A percentile compares a stretch with the other conserved stretches of the same genome.
Conservation (phyloP, 2,113 vertebrate genomes). For the Sceloporus tristichus region DNA sequence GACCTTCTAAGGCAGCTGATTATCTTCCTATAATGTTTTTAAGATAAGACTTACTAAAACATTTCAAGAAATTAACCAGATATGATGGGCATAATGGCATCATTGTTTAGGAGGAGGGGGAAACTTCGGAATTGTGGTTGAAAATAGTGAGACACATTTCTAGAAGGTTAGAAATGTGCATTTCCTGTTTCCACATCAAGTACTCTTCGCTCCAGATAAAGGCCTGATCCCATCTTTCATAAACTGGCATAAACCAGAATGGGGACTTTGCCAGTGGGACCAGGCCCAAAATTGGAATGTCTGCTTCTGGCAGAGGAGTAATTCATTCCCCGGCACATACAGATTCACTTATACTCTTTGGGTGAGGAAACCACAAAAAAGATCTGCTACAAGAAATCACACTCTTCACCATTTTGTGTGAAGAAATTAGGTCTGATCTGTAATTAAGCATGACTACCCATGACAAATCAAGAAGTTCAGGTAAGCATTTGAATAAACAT, state of each 20-base stretch:
- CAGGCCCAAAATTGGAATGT: constrained; percentile 38
- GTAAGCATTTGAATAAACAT: background rate
- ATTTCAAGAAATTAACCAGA: constrained; percentile 82
- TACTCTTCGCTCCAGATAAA: constrained; percentile 40
- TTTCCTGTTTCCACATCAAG: constrained; percentile 62
- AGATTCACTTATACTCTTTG: background rate
- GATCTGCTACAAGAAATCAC: background rate
- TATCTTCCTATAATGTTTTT: constrained; percentile 84
- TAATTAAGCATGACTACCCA: constrained; percentile 10
- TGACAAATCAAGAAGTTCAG: background rate
- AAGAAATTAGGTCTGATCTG: constrained; percentile 32
- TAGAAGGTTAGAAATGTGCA: constrained; percentile 56
- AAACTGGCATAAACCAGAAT: background rate
- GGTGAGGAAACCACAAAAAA: background rate
- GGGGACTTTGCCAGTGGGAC: fast-evolving
- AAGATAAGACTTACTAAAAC: constrained; percentile 85
- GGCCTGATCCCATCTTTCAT: background rate
- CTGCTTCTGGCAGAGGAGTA: constrained; percentile 35
- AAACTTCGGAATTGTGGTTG: constrained; percentile 65
- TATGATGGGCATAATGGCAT: constrained; percentile 78
- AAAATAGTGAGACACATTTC: constrained; percentile 67
- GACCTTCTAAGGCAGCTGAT: constrained; percentile 89
- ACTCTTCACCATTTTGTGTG: constrained; percentile 1
- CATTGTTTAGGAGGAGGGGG: constrained; percentile 75
- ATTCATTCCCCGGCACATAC: background rate